Conservation (phyloP, 2,888 invertebrate genomes). For the Drosophila anomalata region DNA sequence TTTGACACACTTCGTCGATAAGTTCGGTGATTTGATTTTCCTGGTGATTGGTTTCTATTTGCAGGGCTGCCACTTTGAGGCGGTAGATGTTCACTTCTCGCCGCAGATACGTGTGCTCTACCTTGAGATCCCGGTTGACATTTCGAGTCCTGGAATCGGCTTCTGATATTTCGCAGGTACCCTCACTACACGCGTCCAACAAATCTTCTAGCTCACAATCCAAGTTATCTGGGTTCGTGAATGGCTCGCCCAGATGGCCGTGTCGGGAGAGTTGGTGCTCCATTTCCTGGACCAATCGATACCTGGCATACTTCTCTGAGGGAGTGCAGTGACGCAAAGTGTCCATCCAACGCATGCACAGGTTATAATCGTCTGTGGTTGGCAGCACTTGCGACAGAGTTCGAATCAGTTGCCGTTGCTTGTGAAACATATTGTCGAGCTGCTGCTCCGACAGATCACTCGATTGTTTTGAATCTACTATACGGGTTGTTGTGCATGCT, state of each 20-base stretch:
- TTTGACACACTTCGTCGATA: not conserved
- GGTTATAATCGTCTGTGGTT: not conserved
- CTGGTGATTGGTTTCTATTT: constrained; percentile 39
- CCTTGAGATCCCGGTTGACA: constrained; percentile 15
- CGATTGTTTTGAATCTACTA: not conserved
- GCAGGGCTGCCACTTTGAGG: constrained; percentile 42
- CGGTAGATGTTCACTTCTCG: constrained; percentile 22
- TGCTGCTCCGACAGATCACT: not conserved
- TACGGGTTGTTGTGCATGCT: not conserved
- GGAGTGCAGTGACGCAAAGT: not conserved
- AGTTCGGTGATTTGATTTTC: constrained; percentile 8
- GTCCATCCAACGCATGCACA: constrained; percentile 23
- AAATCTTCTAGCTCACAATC: constrained; percentile 8
- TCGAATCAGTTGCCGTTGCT: not conserved
- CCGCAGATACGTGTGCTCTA: constrained; percentile 14
- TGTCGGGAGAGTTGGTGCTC: constrained; percentile 1
- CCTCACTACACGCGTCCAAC: not conserved
- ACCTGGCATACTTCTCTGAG: constrained; percentile 7
- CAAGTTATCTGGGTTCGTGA: not conserved
- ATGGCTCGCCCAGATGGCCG: not conserved
- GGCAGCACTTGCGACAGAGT: not conserved
- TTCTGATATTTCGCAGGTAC: not conserved
- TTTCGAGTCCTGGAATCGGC: not conserved
- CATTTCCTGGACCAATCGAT: constrained; percentile 12
- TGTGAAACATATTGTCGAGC: not conserved